Evolutionary conservation across 2,888 invertebrate genomes (phyloP).

Genomic region (Monopis laevigella): DNA sequence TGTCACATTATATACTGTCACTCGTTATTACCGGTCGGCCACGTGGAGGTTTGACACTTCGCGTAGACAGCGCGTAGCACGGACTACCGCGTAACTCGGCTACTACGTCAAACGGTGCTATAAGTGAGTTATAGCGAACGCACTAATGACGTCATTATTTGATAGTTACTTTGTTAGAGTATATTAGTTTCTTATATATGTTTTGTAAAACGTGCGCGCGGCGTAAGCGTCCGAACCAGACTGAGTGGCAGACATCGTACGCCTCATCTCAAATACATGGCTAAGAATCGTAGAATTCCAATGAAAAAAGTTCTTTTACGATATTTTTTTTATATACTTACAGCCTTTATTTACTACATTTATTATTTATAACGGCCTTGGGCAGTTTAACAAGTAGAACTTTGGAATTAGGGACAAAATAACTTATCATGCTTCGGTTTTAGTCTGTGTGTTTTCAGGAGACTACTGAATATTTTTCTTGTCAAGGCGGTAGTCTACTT

Average conservation of each 20-base stretch:
- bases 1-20: slow-evolving; percentile 15
- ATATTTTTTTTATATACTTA: slow-evolving; percentile 13
- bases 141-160: too few species aligned
- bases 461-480: too few species aligned
- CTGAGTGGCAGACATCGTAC: slow-evolving; percentile 41
- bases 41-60: slow-evolving; percentile 23
- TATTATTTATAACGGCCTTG: too few species aligned
- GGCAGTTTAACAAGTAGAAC: too few species aligned
- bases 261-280: slow-evolving; percentile 16
- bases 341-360: too few species aligned
- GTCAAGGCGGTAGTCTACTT: too few species aligned
- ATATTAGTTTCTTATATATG: slow-evolving; percentile 1
- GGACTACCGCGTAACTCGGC: too few species aligned
- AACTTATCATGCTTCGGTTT: too few species aligned
- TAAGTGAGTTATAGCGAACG: neutral
- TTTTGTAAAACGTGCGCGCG: slow-evolving; percentile 34
- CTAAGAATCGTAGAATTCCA: slow-evolving; percentile 2
- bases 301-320: slow-evolving; percentile 7
- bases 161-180: too few species aligned
- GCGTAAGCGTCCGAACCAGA: slow-evolving; percentile 45
- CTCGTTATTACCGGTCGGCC: slow-evolving; percentile 21
- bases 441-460: too few species aligned
- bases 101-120: too few species aligned
- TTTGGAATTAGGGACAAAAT: too few species aligned
- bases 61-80: slow-evolving; percentile 21